Percentiles rank a stretch among this genome's conserved stretches.
Evolutionary conservation across 1,140 invertebrate genomes (phyloP).

Genomic region (Drosophila albomicans): DNA sequence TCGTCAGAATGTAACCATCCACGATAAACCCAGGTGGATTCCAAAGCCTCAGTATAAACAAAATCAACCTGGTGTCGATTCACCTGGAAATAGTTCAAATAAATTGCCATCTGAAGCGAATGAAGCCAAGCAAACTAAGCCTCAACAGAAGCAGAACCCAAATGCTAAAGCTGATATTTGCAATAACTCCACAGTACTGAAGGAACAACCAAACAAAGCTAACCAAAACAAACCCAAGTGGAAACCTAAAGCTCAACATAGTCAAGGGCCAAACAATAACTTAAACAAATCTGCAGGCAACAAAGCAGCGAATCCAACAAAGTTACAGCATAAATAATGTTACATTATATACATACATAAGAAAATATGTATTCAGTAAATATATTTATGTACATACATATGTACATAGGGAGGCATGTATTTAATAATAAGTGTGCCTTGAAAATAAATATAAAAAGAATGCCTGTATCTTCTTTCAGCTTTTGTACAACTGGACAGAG

Average conservation of each 20-base stretch:
- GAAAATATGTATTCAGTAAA: neutral
- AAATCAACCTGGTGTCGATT: neutral
- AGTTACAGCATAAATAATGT: too few species aligned
- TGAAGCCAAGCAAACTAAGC: neutral
- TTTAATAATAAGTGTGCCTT: neutral
- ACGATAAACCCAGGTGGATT: neutral
- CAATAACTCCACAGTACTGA: neutral
- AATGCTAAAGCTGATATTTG: neutral
- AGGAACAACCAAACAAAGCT: neutral
- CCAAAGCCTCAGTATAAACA: neutral
- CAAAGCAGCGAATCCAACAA: neutral
- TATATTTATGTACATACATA: neutral
- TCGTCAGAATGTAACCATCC: neutral
- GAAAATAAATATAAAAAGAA: neutral
- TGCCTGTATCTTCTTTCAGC: neutral
- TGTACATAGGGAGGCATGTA: neutral
- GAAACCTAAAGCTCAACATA: neutral
- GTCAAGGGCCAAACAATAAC: neutral
- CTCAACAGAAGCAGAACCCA: neutral
- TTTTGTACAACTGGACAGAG: neutral
- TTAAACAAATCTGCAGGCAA: neutral
- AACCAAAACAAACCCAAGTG: slow-evolving; percentile 13
- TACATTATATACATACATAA: neutral
- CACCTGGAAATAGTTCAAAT: neutral
- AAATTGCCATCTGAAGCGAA: neutral